Evolutionary conservation across 2,888 invertebrate genomes (phyloP).

Genomic region (Philhelius pedissequus): DNA sequence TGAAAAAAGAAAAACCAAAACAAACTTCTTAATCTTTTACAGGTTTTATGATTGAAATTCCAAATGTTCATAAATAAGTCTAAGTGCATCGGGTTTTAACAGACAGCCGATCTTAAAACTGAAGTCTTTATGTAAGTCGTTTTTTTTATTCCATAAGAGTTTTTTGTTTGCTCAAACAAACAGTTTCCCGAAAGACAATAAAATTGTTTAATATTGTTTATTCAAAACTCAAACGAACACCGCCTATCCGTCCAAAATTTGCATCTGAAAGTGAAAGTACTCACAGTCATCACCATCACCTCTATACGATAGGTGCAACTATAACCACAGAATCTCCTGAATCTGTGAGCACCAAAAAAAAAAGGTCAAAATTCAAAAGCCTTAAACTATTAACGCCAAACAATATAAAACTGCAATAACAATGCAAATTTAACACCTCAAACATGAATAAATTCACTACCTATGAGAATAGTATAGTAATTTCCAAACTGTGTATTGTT

Average conservation of each 20-base stretch:
- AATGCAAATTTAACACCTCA: constrained; percentile 64
- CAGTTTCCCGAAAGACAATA: neutral
- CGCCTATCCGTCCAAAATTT: neutral
- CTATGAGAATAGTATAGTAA: constrained; percentile 29
- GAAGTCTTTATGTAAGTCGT: too few relatives aligned
- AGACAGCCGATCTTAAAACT: too few relatives aligned
- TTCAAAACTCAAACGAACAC: neutral
- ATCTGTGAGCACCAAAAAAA: constrained; percentile 1
- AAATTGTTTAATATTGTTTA: neutral
- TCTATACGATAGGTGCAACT: neutral
- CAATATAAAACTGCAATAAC: constrained; percentile 52
- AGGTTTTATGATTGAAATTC: too few relatives aligned
- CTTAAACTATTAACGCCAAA: constrained; percentile 54
- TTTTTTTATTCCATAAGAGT: too few relatives aligned
- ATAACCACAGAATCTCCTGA: constrained; percentile 23
- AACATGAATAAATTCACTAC: constrained; percentile 48
- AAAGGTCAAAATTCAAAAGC: constrained; percentile 60
- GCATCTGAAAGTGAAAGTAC: constrained; percentile 53
- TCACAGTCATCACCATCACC: too few relatives aligned
- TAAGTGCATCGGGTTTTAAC: too few relatives aligned
- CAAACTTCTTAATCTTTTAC: too few relatives aligned
- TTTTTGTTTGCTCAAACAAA: too few relatives aligned
- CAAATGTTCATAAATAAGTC: too few relatives aligned
- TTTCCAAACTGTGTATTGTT: constrained; percentile 27
- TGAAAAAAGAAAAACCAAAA: too few relatives aligned